Percentiles rank a stretch among this genome's conserved stretches.
Evolutionary conservation across 2,797 vertebrate genomes (phyloP).

Genomic region (Borostomias antarcticus): DNA sequence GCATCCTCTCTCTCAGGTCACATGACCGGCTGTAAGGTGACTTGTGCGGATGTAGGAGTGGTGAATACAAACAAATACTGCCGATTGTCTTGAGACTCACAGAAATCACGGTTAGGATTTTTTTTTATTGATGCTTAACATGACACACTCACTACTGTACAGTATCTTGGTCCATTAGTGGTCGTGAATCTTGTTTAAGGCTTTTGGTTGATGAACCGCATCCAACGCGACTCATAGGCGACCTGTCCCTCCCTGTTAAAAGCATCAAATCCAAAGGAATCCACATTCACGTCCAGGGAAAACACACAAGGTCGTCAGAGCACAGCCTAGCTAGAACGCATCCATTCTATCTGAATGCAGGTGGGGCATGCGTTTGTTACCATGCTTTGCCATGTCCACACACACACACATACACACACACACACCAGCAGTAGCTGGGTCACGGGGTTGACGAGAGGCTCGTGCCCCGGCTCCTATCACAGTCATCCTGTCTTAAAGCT

Average conservation of each 20-base stretch:
- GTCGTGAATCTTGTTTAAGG: neutral
- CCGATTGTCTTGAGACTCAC: constrained; percentile 17
- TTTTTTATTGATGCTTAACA: too few species aligned
- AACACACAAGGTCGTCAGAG: constrained; percentile 44
- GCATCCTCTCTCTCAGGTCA: constrained; percentile 65
- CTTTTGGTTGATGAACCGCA: neutral
- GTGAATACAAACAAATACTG: constrained; percentile 37
- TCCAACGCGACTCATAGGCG: constrained; percentile 13
- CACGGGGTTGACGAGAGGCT: constrained; percentile 9
- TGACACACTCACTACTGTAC: too few species aligned
- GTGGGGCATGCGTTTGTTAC: constrained; percentile 28
- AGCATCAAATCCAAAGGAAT: constrained; percentile 28
- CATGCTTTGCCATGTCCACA: constrained; percentile 1
- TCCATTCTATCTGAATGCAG: constrained; percentile 43
- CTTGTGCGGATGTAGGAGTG: constrained; percentile 68
- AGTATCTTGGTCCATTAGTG: neutral
- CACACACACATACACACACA: constrained; percentile 2
- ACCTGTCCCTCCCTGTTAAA: neutral
- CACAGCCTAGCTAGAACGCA: constrained; percentile 23
- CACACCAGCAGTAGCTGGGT: neutral
- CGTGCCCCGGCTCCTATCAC: constrained; percentile 45
- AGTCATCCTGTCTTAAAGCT: constrained; percentile 44
- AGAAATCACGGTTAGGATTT: too few species aligned
- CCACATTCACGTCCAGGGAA: constrained; percentile 23
- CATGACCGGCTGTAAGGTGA: constrained; percentile 64